phyloP scores from a whole-genome alignment of 2,888 invertebrate species.

The Athalia cordata region DNA sequence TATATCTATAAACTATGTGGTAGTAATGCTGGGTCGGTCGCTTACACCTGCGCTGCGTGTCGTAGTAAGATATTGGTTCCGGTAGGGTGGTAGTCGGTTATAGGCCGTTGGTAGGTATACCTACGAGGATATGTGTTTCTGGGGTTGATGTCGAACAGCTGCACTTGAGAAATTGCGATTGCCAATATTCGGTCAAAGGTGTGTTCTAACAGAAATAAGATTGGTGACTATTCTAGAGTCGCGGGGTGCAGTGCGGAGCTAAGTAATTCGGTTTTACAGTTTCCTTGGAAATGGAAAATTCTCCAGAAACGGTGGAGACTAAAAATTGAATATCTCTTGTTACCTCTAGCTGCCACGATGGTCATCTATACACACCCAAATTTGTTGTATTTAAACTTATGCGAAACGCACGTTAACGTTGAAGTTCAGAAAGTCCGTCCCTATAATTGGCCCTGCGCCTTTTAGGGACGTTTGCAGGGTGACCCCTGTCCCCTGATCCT shows the following conservation, averaged over 20 bases:
- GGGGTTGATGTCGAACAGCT: conserved; percentile 45
- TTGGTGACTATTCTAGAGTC: no score
- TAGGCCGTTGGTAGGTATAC: neutral
- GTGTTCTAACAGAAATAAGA: conserved; percentile 15
- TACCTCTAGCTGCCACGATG: no score
- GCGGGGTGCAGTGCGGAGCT: no score
- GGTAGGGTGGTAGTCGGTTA: conserved; percentile 7
- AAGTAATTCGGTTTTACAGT: no score
- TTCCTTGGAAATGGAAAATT: no score
- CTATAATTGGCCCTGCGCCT: neutral
- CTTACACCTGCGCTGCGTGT: conserved; percentile 33
- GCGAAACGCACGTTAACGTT: conserved; percentile 13
- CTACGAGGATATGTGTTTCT: conserved; percentile 38
- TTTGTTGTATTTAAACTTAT: conserved; percentile 33
- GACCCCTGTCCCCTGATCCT: neutral
- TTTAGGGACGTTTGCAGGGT: conserved; percentile 29
- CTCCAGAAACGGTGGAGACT: no score
- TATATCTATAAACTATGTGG: neutral
- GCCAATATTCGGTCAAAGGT: conserved; percentile 41
- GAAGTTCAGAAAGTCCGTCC: neutral
- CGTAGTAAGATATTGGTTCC: conserved; percentile 41
- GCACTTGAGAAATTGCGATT: conserved; percentile 46
- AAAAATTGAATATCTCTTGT: no score
- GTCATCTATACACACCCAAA: neutral
- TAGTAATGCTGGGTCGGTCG: conserved; percentile 24